Evolutionary conservation across 2,113 vertebrate species (phyloP), one percentile per base, ranked within the genome.

Genomic region (Camelus dromedarius): DNA sequence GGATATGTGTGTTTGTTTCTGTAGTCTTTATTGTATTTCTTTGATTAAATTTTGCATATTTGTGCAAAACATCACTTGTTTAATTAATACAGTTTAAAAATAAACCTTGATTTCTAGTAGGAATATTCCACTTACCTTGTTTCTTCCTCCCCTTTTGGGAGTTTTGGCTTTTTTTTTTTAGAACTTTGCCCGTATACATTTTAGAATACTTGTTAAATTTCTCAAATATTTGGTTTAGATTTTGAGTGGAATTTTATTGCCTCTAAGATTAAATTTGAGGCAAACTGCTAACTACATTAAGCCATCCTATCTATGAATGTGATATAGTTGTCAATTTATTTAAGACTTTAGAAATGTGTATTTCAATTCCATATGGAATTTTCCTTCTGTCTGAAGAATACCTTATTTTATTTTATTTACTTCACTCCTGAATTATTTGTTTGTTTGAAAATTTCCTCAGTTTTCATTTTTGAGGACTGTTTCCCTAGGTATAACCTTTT

Each of bases 381-480:
- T 50, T 77, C n/a, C 20, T 73, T 38, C n/a, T 87, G 16, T 6
- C 10, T 64, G 48, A 84, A 76, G n/a, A 70, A 50, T 89, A 88
- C 35, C 9, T 72, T 73, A 89, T 72, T 19, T 4, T 72, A 35
- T 80, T 84, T 13, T 42, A 84, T 88, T 93, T 58, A 64, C 28
- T 80, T 91, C 14, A 81, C 32, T 6, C 19, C 7, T 62, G 15
- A 84, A 84, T 75, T 58, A 84, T 76, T 85, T 89, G 35, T 46
- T 92, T 82, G 16, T 91, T 32, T 56, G 46, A 79, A 82, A 24
- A 69, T 75, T 18, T 35, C 8, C 76, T 88, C 82, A 79, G 19
- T 54, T 89, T 94, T 75, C 52, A 72, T 42, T 79, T 96, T 97
- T 87, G n/a, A 87, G 24, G 14, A 54, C 15, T 88, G 8, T 67